Conservation (phyloP, 1,140 invertebrate genomes). For the Rhopalosiphum maidis region DNA sequence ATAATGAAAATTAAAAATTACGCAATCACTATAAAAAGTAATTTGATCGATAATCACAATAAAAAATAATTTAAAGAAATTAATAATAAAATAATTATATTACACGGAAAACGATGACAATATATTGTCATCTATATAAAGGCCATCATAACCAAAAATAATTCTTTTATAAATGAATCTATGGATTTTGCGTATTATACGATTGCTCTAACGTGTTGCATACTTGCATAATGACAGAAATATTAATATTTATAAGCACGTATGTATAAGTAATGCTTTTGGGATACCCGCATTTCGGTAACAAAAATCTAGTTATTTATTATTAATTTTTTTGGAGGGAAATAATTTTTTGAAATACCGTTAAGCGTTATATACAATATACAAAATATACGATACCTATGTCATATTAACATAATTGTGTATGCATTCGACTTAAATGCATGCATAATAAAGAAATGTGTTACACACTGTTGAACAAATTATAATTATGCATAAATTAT, state of each 20-base stretch:
- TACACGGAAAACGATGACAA: no score
- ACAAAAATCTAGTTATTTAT: background rate
- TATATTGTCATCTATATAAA: no score
- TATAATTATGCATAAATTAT: slow-evolving; percentile 8
- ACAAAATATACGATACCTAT: background rate
- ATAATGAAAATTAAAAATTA: background rate
- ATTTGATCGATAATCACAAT: background rate
- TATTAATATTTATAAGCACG: background rate
- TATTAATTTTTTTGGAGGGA: background rate
- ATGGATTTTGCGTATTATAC: background rate
- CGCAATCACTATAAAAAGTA: background rate
- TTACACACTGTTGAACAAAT: background rate
- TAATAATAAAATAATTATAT: no score
- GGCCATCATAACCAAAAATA: no score
- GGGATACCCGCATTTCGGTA: background rate
- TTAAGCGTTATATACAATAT: background rate
- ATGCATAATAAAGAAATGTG: slow-evolving; percentile 21
- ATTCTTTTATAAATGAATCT: background rate
- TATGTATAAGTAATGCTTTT: background rate
- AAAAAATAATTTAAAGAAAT: background rate
- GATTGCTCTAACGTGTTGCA: background rate
- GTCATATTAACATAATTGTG: background rate
- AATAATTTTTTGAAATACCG: slow-evolving; percentile 5
- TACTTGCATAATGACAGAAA: background rate
- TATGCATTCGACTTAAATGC: background rate